Base-by-base conservation (phyloP, 2,113 vertebrate species). In the Pipra filicauda region DNA sequence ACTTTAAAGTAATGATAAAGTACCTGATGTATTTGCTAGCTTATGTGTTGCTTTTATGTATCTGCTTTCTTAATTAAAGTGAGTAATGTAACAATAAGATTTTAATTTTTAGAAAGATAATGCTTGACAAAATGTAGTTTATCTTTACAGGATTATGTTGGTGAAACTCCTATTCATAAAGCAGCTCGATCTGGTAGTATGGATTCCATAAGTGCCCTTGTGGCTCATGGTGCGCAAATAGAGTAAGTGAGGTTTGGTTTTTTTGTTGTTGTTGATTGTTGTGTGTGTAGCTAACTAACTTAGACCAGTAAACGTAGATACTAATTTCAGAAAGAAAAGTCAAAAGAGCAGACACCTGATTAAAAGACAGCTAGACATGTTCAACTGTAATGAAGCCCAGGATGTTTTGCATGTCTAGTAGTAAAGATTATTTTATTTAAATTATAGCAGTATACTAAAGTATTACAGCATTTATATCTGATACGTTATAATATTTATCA, bases 81-180 rank as follows among this genome's bases (percentile, higher is more conserved):
- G 7, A 88, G 6, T 83, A 94, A 77, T 88, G 19, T 94, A 52
- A 71, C 76, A 70, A 33, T 61, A n/a, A 27, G 28, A 28, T 48
- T 66, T 35, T 74, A 4, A n/a, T 43, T 76, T 91, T 74, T 67
- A 11, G 12, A 44, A 91, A 79, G 27, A 85, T 71, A 77, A 74
- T 94, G 91, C 85, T 95, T 96, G 92, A 97, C 96, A 96, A 97
- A 96, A 96, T 92, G 57, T 73, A 91, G 86, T 94, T 93, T 97
- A 93, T 94, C 78, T 91, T 97, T 98, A 46, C 97, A 99, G 99
- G 99, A 99, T 97, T 99, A 98, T 97, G 98, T 99, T 94, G 99
- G 99, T 77, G 99, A 99, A 98, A 98, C 99, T 94, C 98, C 99
- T 84, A 97, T 99, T 97, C 99, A 99, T 97, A 99, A 99, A 98